These are phyloP conservation scores for Papilio glaucus DNA, from an alignment of 1,140 invertebrate genomes.

Conservation along the genomic window DNA sequence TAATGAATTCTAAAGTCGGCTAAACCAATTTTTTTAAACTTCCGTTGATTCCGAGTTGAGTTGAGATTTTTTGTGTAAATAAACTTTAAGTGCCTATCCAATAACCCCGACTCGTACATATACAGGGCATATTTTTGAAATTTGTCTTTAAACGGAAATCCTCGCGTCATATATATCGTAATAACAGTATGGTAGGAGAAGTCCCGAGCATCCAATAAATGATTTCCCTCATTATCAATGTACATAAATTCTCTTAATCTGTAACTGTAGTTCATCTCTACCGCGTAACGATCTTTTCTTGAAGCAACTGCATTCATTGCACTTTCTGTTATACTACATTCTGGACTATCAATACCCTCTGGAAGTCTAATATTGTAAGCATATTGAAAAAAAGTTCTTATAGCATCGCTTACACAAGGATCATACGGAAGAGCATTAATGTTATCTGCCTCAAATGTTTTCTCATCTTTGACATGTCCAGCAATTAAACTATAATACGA, in stretches of 20 bases:
- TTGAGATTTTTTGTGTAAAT: slow-evolving; percentile 41
- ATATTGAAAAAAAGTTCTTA: slow-evolving; percentile 44
- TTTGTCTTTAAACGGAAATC: slow-evolving; percentile 46
- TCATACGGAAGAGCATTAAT: slow-evolving; percentile 43
- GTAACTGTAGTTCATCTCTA: slow-evolving; percentile 52
- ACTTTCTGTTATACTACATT: slow-evolving; percentile 42
- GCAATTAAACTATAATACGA: slow-evolving; percentile 51
- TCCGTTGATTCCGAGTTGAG: slow-evolving; percentile 35
- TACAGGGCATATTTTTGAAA: slow-evolving; percentile 43
- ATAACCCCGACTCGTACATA: slow-evolving; percentile 52
- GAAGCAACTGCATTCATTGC: slow-evolving; percentile 45
- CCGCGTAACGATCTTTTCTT: slow-evolving; percentile 47
- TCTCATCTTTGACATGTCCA: slow-evolving; percentile 41
- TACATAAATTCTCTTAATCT: slow-evolving; percentile 45
- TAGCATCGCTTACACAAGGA: slow-evolving; percentile 46
- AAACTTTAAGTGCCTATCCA: slow-evolving; percentile 39
- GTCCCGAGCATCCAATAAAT: slow-evolving; percentile 43
- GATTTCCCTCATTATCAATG: slow-evolving; percentile 44
- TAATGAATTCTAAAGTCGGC: slow-evolving; percentile 48
- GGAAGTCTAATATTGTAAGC: slow-evolving; percentile 51
- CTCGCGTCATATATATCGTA: slow-evolving; percentile 45
- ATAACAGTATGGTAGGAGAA: slow-evolving; percentile 45
- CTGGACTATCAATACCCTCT: slow-evolving; percentile 24
- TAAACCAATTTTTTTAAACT: slow-evolving; percentile 41
- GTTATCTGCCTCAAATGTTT: slow-evolving; percentile 40